Evolutionary conservation across 2,797 vertebrate genomes (phyloP).

Genomic region (Falco berigora): DNA sequence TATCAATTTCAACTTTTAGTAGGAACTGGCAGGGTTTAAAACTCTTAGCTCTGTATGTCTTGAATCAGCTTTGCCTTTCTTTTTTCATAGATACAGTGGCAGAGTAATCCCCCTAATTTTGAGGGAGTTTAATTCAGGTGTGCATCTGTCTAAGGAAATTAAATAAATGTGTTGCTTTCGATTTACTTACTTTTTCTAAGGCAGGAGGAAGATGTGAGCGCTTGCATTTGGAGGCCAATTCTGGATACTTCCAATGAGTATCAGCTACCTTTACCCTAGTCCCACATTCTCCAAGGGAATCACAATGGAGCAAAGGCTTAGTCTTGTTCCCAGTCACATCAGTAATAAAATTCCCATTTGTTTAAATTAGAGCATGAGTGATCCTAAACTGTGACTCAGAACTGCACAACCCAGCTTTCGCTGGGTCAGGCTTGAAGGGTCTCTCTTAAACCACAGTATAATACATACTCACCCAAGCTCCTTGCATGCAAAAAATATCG

Average conservation of each 20-base stretch:
- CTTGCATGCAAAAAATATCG: background rate
- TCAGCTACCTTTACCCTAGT: background rate
- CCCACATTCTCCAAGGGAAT: background rate
- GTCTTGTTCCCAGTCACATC: background rate
- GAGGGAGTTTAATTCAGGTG: background rate
- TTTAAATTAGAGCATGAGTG: constrained; percentile 2
- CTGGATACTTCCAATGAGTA: background rate
- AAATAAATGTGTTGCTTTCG: background rate
- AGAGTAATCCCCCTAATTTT: background rate
- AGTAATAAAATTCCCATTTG: background rate
- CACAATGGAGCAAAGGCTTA: background rate
- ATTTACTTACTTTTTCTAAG: background rate
- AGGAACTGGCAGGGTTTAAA: background rate
- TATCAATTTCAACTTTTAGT: constrained; percentile 2
- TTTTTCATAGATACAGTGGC: background rate
- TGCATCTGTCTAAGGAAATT: background rate
- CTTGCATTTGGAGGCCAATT: background rate
- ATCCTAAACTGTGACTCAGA: background rate
- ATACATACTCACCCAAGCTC: background rate
- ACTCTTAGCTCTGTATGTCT: background rate
- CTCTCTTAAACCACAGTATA: background rate
- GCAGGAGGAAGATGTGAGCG: background rate
- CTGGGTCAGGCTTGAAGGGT: background rate
- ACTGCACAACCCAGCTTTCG: background rate
- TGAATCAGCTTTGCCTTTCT: background rate